Evolutionary conservation across 2,113 vertebrate species (phyloP), one percentile per base, ranked within the genome.

Genomic region (Barnardius zonarius): DNA sequence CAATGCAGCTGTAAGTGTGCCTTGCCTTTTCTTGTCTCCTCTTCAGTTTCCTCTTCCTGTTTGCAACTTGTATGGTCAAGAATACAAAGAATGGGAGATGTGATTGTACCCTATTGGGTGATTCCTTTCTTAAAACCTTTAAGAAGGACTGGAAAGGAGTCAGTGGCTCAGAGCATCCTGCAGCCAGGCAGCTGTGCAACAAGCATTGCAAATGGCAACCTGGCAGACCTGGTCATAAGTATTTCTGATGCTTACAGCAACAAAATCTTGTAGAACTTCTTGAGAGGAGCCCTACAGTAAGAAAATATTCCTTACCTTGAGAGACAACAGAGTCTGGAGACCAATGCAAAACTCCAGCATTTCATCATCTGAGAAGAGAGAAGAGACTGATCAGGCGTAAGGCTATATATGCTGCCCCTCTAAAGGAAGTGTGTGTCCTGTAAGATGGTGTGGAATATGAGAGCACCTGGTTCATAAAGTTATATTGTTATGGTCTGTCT

Each of bases 261-360:
- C 8, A 39, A 88, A 31, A 81, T 20, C 37, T 81, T 70, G 41
- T 11, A 72, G 48, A 80, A 33, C 35, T 90, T 76, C 48, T 33
- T 80, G 27, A 85, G n/a, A 51, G 19, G 14, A 86, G 10, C 54
- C 59, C 49, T 86, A 61, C 22, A 68, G 27, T 48, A 59, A 83
- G 41, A 37, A 76, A 77, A 37, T 54, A 92, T 85, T 82, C 25
- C 98, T 99, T 98, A 99, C 99, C 98, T 99, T 98, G 70, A 99
- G 98, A 95, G 99, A 98, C 73, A 98, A 91, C 94, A 99, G 98
- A 63, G 99, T 99, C 92, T 99, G 98, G 52, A 99, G 98, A 75
- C 99, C 99, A 67, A 99, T 98, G 92, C 98, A 98, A 88, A 99
- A 97, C 70, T 99, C 99, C 72, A 98, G 97, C 52, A 91, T 96